Percentiles rank a stretch among this genome's conserved stretches.
Conservation (phyloP, 1,140 invertebrate genomes). For the Aphelinus atriplicis region DNA sequence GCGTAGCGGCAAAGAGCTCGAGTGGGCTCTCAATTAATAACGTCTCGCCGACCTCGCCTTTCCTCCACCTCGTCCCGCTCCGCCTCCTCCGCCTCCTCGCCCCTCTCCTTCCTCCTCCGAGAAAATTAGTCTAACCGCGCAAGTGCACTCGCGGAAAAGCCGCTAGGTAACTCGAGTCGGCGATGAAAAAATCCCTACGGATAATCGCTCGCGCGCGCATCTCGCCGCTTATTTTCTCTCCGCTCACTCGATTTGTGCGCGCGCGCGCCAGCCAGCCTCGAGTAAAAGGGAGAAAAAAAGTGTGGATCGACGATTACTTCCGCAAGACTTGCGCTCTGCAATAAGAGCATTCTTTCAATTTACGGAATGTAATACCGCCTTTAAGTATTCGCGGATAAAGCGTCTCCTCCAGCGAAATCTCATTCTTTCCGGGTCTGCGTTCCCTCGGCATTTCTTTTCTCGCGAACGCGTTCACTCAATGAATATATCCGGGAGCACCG, state of each 20-base stretch:
- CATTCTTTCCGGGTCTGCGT: constrained; percentile 45
- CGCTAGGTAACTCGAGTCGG: too few relatives aligned
- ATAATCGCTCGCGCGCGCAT: constrained; percentile 26
- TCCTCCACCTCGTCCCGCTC: too few relatives aligned
- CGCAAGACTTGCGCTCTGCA: constrained; percentile 29
- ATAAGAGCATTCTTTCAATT: constrained; percentile 41
- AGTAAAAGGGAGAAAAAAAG: constrained; percentile 6
- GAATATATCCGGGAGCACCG: constrained; percentile 14
- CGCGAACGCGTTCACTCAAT: constrained; percentile 28
- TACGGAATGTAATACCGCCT: constrained; percentile 37
- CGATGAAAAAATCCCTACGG: constrained; percentile 4
- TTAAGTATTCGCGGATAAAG: constrained; percentile 43
- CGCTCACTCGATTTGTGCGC: constrained; percentile 22
- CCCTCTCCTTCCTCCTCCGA: too few relatives aligned
- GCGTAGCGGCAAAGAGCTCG: background rate
- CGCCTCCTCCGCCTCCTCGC: too few relatives aligned
- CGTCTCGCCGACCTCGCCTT: background rate
- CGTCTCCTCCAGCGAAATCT: constrained; percentile 41
- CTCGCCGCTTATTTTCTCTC: background rate
- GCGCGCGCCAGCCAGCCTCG: too few relatives aligned
- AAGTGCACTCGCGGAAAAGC: constrained; percentile 29
- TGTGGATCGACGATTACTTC: constrained; percentile 32
- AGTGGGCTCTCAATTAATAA: constrained; percentile 39
- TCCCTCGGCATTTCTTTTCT: constrained; percentile 25
- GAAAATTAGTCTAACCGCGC: constrained; percentile 30